Evolutionary conservation across 2,797 vertebrate genomes (phyloP).

Genomic region (Myoxocephalus aenaeus): DNA sequence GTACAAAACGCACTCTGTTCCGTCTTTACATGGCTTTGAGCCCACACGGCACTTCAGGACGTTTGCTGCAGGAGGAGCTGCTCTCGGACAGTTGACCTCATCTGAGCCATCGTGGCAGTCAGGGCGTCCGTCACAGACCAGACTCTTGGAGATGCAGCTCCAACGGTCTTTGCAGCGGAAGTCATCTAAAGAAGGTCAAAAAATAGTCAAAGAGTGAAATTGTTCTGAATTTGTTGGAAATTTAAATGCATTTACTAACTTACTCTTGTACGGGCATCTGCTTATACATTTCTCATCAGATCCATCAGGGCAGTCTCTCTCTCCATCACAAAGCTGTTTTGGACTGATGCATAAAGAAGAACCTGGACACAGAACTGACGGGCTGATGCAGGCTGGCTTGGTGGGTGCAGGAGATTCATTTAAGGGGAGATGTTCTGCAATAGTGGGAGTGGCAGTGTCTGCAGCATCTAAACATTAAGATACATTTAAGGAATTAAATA

Average conservation of each 20-base stretch:
- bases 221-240: too few species aligned
- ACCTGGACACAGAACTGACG: slow-evolving; percentile 80
- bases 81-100: too few species aligned
- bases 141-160: too few species aligned
- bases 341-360: slow-evolving; percentile 78
- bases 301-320: slow-evolving; percentile 85
- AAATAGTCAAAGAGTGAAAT: not conserved
- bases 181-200: too few species aligned
- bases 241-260: not conserved
- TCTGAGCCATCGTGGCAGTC: too few species aligned
- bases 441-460: not conserved
- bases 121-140: too few species aligned
- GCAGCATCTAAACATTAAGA: not conserved
- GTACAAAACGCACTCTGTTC: slow-evolving; percentile 74
- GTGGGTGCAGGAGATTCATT: not conserved
- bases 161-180: too few species aligned
- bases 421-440: not conserved
- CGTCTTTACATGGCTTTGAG: slow-evolving; percentile 76
- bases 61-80: too few species aligned
- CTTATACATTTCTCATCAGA: slow-evolving; percentile 86
- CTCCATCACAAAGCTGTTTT: slow-evolving; percentile 86
- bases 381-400: slow-evolving; percentile 70
- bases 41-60: not conserved
- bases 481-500: too few species aligned
- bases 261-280: slow-evolving; percentile 81